Evolutionary conservation across 1,140 invertebrate genomes (phyloP).

Genomic region (Drosophila pseudoananassae): DNA sequence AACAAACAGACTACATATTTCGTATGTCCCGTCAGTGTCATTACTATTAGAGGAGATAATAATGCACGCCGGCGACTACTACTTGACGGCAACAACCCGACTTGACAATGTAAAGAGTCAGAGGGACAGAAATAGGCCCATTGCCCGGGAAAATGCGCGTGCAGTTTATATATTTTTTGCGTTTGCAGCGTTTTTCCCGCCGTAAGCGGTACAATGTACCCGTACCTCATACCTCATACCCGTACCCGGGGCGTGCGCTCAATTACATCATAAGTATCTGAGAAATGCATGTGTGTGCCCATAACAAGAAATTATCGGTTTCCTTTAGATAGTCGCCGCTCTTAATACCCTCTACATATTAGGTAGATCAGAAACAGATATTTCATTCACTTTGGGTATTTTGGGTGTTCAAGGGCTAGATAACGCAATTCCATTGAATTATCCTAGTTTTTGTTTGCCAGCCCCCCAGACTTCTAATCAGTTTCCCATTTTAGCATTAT

Average conservation of each 20-base stretch:
- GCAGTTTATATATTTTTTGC: conserved; percentile 40
- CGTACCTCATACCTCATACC: conserved; percentile 24
- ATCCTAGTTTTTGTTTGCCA: background rate
- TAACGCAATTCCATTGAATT: background rate
- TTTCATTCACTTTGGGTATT: background rate
- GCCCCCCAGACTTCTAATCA: conserved; percentile 3
- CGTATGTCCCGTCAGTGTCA: conserved; percentile 59
- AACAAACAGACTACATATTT: conserved; percentile 34
- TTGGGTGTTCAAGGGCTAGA: background rate
- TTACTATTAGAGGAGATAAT: conserved; percentile 72
- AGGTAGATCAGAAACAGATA: conserved; percentile 1
- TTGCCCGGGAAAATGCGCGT: conserved; percentile 74
- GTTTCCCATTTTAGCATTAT: conserved; percentile 48
- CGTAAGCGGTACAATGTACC: conserved; percentile 49
- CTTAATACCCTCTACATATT: conserved; percentile 11
- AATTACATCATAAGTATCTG: conserved; percentile 70
- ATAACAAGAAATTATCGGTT: conserved; percentile 30
- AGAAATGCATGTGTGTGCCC: conserved; percentile 34
- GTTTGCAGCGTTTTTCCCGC: conserved; percentile 47
- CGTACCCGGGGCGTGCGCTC: conserved; percentile 63
- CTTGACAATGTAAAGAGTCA: conserved; percentile 37
- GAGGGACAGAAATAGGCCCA: conserved; percentile 64
- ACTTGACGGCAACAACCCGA: conserved; percentile 17
- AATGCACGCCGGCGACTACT: conserved; percentile 14
- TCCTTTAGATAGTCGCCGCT: conserved; percentile 11